phyloP scores from a whole-genome alignment of 2,888 invertebrate genomes.

The Lasioglossum vierecki region DNA sequence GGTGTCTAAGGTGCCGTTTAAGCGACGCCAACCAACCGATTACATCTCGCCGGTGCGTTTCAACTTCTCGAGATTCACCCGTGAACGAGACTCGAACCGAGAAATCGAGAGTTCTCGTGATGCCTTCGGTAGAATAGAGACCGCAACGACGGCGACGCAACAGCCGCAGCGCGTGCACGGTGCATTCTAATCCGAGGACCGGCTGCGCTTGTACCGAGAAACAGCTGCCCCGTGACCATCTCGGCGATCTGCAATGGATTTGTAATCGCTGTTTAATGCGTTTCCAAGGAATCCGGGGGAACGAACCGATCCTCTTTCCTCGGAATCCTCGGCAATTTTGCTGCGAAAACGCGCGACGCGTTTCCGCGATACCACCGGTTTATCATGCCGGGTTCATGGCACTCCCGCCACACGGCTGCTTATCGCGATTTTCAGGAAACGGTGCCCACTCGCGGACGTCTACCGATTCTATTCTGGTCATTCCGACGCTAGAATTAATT shows the following conservation, averaged over 20 bases:
- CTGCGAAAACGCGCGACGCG: background rate
- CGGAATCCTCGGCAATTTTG: background rate
- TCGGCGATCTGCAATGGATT: conserved; percentile 53
- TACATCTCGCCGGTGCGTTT: background rate
- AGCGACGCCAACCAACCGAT: background rate
- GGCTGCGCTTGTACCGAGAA: conserved; percentile 47
- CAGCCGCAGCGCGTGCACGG: conserved; percentile 12
- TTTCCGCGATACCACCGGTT: conserved; percentile 25
- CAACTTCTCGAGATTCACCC: background rate
- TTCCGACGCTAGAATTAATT: background rate
- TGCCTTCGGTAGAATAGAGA: background rate
- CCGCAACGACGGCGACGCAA: background rate
- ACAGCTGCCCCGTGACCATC: conserved; percentile 42
- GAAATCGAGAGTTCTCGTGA: conserved; percentile 35
- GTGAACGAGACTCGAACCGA: background rate
- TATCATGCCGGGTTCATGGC: conserved; percentile 51
- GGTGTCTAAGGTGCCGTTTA: background rate
- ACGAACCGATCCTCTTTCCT: background rate
- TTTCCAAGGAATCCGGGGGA: conserved; percentile 29
- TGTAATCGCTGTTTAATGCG: conserved; percentile 49
- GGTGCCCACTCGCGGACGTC: conserved; percentile 49
- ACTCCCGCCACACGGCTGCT: conserved; percentile 40
- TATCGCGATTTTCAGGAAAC: conserved; percentile 67
- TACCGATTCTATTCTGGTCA: conserved; percentile 17
- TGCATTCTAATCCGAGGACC: conserved; percentile 59